Conservation (phyloP, 2,113 vertebrate species). For the Plectropomus leopardus region DNA sequence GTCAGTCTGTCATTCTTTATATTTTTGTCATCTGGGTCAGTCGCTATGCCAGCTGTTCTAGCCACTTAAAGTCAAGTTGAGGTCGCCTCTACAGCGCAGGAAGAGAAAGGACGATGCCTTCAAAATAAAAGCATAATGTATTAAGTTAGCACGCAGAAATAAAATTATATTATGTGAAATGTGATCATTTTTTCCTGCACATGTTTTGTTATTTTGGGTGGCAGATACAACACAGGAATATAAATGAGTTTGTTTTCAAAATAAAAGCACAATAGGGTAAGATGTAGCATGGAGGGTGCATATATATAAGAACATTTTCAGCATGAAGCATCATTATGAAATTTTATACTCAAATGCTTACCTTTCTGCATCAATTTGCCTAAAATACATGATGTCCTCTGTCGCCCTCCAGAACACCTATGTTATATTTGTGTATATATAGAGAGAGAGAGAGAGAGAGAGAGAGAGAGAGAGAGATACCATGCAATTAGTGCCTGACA, state of each 20-base stretch:
- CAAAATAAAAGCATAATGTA: slow-evolving; percentile 40
- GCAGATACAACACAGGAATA: not conserved
- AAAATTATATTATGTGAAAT: not conserved
- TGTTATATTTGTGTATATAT: too few species aligned
- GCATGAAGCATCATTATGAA: too few species aligned
- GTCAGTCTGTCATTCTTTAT: slow-evolving; percentile 6
- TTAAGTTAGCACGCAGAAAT: not conserved
- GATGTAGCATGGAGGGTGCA: not conserved
- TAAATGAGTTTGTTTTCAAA: slow-evolving; percentile 4
- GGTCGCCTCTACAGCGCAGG: not conserved
- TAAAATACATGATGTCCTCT: too few species aligned
- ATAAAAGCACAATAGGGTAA: not conserved
- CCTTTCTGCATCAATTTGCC: too few species aligned
- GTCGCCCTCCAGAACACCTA: too few species aligned
- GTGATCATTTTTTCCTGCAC: too few species aligned
- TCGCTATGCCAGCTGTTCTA: slow-evolving; percentile 3
- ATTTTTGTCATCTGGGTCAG: not conserved
- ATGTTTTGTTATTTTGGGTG: too few species aligned
- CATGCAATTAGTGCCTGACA: not conserved
- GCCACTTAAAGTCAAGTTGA: not conserved
- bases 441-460: too few species aligned
- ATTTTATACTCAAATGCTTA: too few species aligned
- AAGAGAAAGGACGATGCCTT: not conserved
- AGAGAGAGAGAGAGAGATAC: too few species aligned
- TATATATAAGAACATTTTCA: too few species aligned